Evolutionary conservation across 2,113 vertebrate species (phyloP).

Genomic region (Podilymbus podiceps): DNA sequence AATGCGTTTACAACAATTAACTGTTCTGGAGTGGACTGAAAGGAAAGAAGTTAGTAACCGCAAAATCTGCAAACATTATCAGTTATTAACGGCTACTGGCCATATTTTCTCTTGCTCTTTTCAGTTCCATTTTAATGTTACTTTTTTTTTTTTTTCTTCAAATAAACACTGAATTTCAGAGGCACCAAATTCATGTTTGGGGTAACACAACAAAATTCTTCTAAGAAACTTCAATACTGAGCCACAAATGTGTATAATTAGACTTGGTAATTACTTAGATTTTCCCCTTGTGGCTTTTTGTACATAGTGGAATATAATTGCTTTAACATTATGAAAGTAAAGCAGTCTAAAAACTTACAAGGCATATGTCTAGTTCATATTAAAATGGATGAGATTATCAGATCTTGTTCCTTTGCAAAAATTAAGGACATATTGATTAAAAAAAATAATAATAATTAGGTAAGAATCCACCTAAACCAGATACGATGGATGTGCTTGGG

Average conservation of each 20-base stretch:
- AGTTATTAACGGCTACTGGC: background rate
- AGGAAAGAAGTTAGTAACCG: background rate
- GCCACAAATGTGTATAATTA: background rate
- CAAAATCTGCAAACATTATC: background rate
- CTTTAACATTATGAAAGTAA: background rate
- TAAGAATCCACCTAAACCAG: background rate
- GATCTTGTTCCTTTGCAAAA: background rate
- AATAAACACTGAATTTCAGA: background rate
- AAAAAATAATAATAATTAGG: background rate
- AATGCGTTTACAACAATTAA: background rate
- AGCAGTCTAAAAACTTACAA: background rate
- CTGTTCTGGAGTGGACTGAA: background rate
- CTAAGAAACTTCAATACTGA: background rate
- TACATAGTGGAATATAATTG: slow-evolving; percentile 17
- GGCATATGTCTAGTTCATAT: background rate
- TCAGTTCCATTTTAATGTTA: background rate
- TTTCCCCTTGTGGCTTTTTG: slow-evolving; percentile 35
- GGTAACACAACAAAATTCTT: background rate
- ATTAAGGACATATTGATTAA: background rate
- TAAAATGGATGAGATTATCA: background rate
- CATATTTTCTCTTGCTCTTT: background rate
- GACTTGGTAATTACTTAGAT: slow-evolving; percentile 20
- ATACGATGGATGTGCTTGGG: background rate
- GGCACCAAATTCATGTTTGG: background rate
- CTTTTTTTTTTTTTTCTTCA: background rate